Conservation (phyloP, 1,140 invertebrate genomes). For the Grapholita molesta region DNA sequence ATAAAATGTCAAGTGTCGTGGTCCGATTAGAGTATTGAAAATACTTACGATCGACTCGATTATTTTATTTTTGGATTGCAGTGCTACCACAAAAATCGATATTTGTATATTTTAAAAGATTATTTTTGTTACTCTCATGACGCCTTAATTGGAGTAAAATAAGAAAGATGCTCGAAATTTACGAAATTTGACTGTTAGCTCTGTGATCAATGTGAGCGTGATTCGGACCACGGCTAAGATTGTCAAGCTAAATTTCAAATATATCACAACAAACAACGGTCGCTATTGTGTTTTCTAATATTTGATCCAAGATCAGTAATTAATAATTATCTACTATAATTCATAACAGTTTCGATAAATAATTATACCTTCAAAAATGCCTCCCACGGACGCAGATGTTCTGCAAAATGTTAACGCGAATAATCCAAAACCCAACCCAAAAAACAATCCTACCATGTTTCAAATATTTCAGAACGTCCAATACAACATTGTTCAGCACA, state of each 20-base stretch:
- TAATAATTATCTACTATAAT: neutral
- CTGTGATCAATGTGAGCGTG: no score
- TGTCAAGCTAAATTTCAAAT: neutral
- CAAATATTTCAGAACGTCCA: slow-evolving; percentile 81
- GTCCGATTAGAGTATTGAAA: no score
- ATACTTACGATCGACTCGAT: no score
- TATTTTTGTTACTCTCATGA: no score
- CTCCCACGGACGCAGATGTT: slow-evolving; percentile 44
- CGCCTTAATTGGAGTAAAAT: no score
- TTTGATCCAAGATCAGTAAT: neutral
- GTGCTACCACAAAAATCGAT: no score
- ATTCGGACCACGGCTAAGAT: neutral
- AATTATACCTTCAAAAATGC: slow-evolving; percentile 33
- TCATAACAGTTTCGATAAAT: neutral
- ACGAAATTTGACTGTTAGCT: no score
- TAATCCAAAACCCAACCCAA: slow-evolving; percentile 49
- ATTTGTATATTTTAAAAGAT: no score
- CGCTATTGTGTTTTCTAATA: neutral
- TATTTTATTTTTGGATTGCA: no score
- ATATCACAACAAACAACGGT: neutral
- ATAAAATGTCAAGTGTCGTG: no score
- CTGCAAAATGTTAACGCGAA: slow-evolving; percentile 29
- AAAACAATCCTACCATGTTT: slow-evolving; percentile 70
- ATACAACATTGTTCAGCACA: slow-evolving; percentile 80
- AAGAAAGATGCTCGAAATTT: no score